Evolutionary conservation across 2,113 vertebrate genomes (phyloP), one percentile per base, ranked within the genome.

Genomic region (Gasterosteus aculeatus): DNA sequence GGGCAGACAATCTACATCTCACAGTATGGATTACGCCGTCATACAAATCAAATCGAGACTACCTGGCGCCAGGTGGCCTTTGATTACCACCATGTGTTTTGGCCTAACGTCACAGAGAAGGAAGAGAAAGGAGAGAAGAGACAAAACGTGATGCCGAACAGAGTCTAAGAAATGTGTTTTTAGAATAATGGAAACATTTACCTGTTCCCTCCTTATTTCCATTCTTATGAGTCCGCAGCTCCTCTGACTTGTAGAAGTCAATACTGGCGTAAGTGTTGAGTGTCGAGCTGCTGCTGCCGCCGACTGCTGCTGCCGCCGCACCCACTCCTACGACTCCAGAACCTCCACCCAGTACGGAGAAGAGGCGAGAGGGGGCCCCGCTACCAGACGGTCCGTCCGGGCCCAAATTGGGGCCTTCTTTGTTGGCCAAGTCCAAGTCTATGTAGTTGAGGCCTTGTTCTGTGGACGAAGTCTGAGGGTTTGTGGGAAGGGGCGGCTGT

Each of bases 391-490:
- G 64, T 26, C 85, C 93, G 14, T 95, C 94, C 60, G 88, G 75
- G 16, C 68, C 78, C 19, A 88, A 35, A 6, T 92, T 90, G 31
- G 92, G 86, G 53, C 68, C 86, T 77, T 94, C 94, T 76, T 94
- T 94, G 85, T 88, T 94, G 79, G 83, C 94, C 85, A 96, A 87
- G 81, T 96, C 95, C 87, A 97, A 89, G 86, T 96, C 95, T 38
- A 95, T 92, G 41, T 96, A 97, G 82, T 95, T 96, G 81, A 96
- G 94, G 69, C 93, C 95, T 56, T 94, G 91, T 83, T 95, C 95
- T 19, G 83, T 63, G 56, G 89, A 88, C 2, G 78, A 87, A 44
- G 83, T 88, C 83, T 90, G 93, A 70, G 59, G 35, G 72, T 85
- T 89, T 46, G 80, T 18, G 44, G 90, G 71, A 58, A 86, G 44